Percentiles rank a stretch among this genome's conserved stretches.
These are phyloP conservation scores for Herminia tarsipennalis DNA, from an alignment of 2,888 invertebrate genomes.

Conservation along the genomic window DNA sequence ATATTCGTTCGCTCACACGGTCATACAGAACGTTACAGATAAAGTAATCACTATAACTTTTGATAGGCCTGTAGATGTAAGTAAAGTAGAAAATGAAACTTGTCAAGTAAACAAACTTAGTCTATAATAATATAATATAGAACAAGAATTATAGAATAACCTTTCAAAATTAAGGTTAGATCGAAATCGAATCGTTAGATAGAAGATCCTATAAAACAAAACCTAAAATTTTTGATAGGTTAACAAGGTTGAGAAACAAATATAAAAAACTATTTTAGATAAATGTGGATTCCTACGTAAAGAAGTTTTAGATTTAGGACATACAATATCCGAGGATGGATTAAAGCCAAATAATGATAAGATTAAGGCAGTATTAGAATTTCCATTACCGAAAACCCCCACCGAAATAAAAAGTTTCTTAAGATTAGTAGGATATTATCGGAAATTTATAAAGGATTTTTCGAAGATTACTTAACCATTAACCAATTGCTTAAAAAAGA, in stretches of 20 bases:
- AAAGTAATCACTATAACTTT: too few relatives aligned
- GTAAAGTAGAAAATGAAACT: too few relatives aligned
- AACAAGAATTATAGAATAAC: too few relatives aligned
- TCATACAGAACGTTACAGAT: too few relatives aligned
- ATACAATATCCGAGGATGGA: not conserved
- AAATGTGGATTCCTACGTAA: not conserved
- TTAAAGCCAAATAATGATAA: not conserved
- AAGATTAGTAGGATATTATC: slow-evolving; percentile 8
- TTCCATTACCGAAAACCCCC: slow-evolving; percentile 1
- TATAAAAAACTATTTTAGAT: not conserved
- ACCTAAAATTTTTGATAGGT: not conserved
- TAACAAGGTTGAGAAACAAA: not conserved
- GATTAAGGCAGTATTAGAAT: not conserved
- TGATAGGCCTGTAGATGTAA: too few relatives aligned
- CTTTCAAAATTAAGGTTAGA: too few relatives aligned
- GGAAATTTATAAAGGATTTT: slow-evolving; percentile 18
- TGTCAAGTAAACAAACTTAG: too few relatives aligned
- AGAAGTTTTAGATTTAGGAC: not conserved
- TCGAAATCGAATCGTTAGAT: too few relatives aligned
- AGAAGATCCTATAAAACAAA: not conserved
- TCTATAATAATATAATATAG: too few relatives aligned
- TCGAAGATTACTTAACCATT: slow-evolving; percentile 6
- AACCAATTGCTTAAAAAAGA: slow-evolving; percentile 3
- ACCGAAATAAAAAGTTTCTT: slow-evolving; percentile 6
- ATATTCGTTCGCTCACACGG: too few relatives aligned